Base-by-base conservation (phyloP, 1,140 invertebrate genomes). In the Lordiphosa collinella region DNA sequence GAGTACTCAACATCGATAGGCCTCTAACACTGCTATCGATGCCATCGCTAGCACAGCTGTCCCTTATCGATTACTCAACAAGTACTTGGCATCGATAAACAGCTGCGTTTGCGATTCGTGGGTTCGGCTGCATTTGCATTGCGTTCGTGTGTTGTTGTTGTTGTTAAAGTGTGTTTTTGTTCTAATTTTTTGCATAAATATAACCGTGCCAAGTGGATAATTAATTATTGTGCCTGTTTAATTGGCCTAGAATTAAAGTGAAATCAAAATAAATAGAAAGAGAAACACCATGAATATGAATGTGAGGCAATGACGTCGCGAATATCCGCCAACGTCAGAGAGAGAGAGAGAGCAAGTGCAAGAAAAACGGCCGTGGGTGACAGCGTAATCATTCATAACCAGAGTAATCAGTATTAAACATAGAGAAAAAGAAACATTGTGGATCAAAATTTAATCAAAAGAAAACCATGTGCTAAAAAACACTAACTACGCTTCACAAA, bases 381-480 rank as follows among this genome's bases (percentile, higher is more conserved):
- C 18, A 22, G 18, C 18, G 18, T 22, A 22, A 22, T 22, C 18
- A 22, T 22, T 22, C 18, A 22, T 22, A 22, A 22, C 18, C 18
- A 22, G 18, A 22, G 18, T 22, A 22, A 22, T 29, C 25, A 70
- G 72, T 64, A 58, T 80, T 80, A 62, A 61, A 41, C 32, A 37
- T 68, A 54, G 52, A 66, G 49, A 52, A 68, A 57, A 41, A 55
- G 32, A 56, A 31, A 43, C 35, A 61, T 40, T 2, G 14, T 36
- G 50, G 18, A 82, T 63, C 48, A 16, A 53, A 59, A 58, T 22
- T 43, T n/a, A 57, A 46, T 70, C 29, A 70, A 59, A 70, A 61
- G 34, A 11, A 49, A 78, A 84, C 69, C 60, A 84, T 84, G 78
- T 84, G 72, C 67, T 84, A 84, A 53, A 55, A 49, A 50, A 7